Conservation (phyloP, 2,888 invertebrate genomes). For the Xylota sylvarum region DNA sequence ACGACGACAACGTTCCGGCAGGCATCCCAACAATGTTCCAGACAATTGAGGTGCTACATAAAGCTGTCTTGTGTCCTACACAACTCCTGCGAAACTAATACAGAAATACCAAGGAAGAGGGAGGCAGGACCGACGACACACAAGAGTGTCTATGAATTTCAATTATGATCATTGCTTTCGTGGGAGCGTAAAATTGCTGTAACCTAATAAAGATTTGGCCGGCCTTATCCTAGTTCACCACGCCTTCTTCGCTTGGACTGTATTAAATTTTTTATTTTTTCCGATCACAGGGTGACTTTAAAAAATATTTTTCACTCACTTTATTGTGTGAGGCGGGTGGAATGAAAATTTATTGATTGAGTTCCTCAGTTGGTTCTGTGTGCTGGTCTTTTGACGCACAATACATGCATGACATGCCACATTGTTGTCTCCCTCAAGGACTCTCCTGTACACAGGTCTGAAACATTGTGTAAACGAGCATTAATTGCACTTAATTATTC, state of each 20-base stretch:
- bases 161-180: constrained; percentile 63
- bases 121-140: not conserved
- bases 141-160: constrained; percentile 62
- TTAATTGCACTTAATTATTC: constrained; percentile 57
- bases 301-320: constrained; percentile 1
- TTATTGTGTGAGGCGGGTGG: not conserved
- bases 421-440: not conserved
- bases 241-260: not conserved
- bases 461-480: constrained; percentile 9
- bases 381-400: not conserved
- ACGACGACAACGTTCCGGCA: constrained; percentile 13
- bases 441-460: not conserved
- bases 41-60: constrained; percentile 24
- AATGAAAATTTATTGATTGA: not conserved
- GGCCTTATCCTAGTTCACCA: constrained; percentile 7
- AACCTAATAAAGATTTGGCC: constrained; percentile 42
- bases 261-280: not conserved
- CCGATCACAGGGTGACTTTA: not conserved
- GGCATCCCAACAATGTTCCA: constrained; percentile 34
- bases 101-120: not conserved
- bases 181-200: constrained; percentile 43
- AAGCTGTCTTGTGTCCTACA: constrained; percentile 15
- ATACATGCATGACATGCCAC: not conserved
- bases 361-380: not conserved
- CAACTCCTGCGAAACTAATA: constrained; percentile 1